These are phyloP conservation scores for Drosophila mauritiana DNA, from an alignment of 1,140 invertebrate species.

Conservation along the genomic window DNA sequence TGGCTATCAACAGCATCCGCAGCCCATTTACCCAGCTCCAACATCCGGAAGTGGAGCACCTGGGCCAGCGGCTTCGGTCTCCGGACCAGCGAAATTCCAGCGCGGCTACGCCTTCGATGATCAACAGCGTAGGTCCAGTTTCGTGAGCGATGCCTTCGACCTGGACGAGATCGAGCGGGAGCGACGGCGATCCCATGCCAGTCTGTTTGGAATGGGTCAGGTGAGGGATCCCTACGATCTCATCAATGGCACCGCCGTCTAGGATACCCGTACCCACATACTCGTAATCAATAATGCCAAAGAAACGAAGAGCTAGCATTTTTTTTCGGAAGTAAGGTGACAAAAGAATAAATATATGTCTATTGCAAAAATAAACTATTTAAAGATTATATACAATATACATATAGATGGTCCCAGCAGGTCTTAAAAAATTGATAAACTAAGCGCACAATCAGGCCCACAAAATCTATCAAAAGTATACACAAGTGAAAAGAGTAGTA, in stretches of 20 bases:
- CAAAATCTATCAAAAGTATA: constrained; percentile 12
- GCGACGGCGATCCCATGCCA: constrained; percentile 80
- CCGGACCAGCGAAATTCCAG: constrained; percentile 64
- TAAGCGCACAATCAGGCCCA: constrained; percentile 12
- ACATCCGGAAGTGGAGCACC: neutral
- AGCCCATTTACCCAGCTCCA: constrained; percentile 35
- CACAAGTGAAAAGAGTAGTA: constrained; percentile 5
- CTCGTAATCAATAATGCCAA: neutral
- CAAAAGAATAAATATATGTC: constrained; percentile 5
- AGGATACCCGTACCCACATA: neutral
- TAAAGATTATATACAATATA: constrained; percentile 5
- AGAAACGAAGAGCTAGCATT: neutral
- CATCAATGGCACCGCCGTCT: constrained; percentile 80
- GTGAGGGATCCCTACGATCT: constrained; percentile 67
- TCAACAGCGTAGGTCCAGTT: constrained; percentile 64
- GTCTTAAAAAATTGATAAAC: neutral
- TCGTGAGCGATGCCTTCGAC: constrained; percentile 70
- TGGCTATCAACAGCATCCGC: constrained; percentile 40
- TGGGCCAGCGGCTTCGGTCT: neutral
- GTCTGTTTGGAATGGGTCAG: constrained; percentile 58
- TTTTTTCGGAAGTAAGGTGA: constrained; percentile 12
- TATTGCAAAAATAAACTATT: constrained; percentile 2
- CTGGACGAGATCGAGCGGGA: constrained; percentile 81
- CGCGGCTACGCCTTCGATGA: constrained; percentile 79
- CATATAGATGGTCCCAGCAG: constrained; percentile 2